A percentile compares a stretch with the other conserved stretches of the same genome.
Evolutionary conservation across 2,113 vertebrate species (phyloP).

Genomic region (Aegithalos caudatus): DNA sequence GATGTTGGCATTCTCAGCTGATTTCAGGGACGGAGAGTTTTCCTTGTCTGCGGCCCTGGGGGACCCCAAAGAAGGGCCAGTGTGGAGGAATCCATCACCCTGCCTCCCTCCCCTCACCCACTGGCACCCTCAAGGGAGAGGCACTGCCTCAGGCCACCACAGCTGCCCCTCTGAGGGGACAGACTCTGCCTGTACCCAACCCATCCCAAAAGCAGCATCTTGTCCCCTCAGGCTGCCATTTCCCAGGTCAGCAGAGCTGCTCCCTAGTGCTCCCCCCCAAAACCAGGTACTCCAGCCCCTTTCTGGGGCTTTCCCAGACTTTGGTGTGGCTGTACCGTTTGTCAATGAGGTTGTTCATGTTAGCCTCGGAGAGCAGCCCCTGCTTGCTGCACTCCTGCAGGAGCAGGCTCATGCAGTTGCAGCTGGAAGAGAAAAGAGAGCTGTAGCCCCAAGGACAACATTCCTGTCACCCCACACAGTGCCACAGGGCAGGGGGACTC

Average conservation of each 20-base stretch:
- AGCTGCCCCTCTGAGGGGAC: neutral
- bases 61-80: neutral
- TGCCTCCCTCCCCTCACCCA: neutral
- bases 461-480: neutral
- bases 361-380: conserved; percentile 86
- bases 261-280: neutral
- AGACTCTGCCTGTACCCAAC: neutral
- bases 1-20: conserved; percentile 92
- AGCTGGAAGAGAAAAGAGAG: conserved; percentile 73
- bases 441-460: neutral
- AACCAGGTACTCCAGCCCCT: neutral
- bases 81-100: neutral
- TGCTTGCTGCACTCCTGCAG: conserved; percentile 96
- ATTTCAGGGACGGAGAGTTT: conserved; percentile 88
- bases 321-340: conserved; percentile 79
- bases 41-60: conserved; percentile 81
- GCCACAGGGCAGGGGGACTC: neutral
- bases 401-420: conserved; percentile 89
- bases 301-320: neutral
- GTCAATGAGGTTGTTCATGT: conserved; percentile 80
- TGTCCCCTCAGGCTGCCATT: rapidly evolving
- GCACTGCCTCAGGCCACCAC: neutral
- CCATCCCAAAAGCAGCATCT: neutral
- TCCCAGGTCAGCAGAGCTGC: neutral
- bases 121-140: neutral